Percentiles rank a stretch among this genome's conserved stretches.
These are phyloP conservation scores for Caenorhabditis auriculariae DNA, from an alignment of 2,888 invertebrate species.

Conservation along the genomic window DNA sequence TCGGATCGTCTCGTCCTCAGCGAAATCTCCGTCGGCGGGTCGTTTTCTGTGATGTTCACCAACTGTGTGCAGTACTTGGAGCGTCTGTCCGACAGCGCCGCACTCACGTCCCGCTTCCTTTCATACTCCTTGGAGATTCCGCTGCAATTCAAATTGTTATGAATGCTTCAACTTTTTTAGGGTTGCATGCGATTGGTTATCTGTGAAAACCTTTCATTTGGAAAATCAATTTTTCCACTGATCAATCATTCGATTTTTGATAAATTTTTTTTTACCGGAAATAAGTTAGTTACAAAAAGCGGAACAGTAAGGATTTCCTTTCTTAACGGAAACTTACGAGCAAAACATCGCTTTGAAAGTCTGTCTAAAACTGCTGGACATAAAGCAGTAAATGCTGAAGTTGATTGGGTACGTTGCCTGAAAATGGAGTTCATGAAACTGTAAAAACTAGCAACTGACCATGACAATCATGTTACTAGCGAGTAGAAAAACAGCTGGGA, in stretches of 20 bases:
- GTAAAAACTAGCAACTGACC: constrained; percentile 27
- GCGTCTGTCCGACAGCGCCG: constrained; percentile 14
- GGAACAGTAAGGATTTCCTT: too few species aligned
- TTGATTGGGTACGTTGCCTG: constrained; percentile 81
- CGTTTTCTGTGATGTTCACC: constrained; percentile 23
- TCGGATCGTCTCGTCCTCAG: too few species aligned
- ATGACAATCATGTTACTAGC: constrained; percentile 80
- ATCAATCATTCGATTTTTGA: too few species aligned
- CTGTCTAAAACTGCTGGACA: constrained; percentile 84
- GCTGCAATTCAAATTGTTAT: not conserved
- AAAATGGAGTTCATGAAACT: constrained; percentile 5
- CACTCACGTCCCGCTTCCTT: constrained; percentile 14
- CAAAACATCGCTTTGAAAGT: constrained; percentile 81
- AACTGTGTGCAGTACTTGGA: constrained; percentile 34
- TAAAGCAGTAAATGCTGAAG: constrained; percentile 92
- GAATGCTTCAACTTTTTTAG: not conserved
- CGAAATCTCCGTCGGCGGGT: not conserved
- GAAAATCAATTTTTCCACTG: too few species aligned
- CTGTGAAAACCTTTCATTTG: too few species aligned
- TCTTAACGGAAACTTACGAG: constrained; percentile 30
- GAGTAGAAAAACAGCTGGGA: constrained; percentile 53
- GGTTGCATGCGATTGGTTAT: not conserved
- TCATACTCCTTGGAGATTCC: constrained; percentile 12
- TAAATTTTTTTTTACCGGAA: not conserved
- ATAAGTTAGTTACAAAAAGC: not conserved